phyloP scores from a whole-genome alignment of 2,113 vertebrate genomes.

The Willisornis vidua region DNA sequence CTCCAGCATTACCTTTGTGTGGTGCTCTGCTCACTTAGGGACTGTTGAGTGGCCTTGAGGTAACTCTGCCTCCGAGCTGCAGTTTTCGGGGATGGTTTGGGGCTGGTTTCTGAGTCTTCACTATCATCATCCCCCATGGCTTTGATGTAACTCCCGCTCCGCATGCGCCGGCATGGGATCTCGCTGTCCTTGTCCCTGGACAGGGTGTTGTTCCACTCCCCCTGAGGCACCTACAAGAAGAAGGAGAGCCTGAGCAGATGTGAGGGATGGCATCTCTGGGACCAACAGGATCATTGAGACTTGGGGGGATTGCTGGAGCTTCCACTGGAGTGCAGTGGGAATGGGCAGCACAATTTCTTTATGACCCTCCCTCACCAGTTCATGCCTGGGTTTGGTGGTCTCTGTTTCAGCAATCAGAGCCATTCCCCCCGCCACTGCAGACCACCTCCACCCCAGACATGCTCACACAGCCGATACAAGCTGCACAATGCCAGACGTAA shows the following conservation, averaged over 20 bases:
- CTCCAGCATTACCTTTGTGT: constrained; percentile 86
- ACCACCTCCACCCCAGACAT: background rate
- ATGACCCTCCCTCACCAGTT: background rate
- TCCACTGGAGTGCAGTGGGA: background rate
- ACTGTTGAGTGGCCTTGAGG: constrained; percentile 98
- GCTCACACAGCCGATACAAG: background rate
- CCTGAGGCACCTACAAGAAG: constrained; percentile 77
- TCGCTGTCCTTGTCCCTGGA: constrained; percentile 84
- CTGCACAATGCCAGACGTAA: background rate
- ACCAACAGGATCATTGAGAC: background rate
- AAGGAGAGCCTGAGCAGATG: background rate
- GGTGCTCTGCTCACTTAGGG: constrained; percentile 94
- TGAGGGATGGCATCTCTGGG: background rate
- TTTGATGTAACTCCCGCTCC: constrained; percentile 98
- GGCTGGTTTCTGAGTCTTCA: constrained; percentile 94
- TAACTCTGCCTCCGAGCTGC: constrained; percentile 97
- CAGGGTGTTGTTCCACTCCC: constrained; percentile 91
- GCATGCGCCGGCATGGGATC: constrained; percentile 97
- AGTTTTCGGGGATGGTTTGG: constrained; percentile 94
- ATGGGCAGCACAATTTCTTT: background rate
- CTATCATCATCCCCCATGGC: constrained; percentile 99
- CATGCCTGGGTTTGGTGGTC: background rate
- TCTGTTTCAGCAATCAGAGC: background rate
- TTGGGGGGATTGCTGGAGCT: background rate
- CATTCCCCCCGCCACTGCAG: background rate